These are phyloP conservation scores for Teleogryllus oceanicus DNA, from an alignment of 2,888 invertebrate genomes.

Conservation along the genomic window DNA sequence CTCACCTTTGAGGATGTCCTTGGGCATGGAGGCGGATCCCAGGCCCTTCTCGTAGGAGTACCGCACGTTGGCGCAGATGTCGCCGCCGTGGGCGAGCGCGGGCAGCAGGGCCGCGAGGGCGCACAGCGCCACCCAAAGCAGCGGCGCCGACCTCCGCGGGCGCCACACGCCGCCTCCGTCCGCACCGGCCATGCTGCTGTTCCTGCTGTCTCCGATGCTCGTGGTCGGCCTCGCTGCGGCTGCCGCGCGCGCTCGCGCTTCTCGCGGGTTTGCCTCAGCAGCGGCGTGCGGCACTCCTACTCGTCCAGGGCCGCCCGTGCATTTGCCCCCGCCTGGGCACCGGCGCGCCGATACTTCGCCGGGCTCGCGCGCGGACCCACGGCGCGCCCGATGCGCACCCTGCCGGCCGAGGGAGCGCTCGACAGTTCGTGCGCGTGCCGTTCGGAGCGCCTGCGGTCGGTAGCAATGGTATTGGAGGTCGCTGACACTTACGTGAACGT, in stretches of 20 bases:
- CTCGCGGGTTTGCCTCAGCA: too few relatives aligned
- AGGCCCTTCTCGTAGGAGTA: neutral
- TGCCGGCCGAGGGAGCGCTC: neutral
- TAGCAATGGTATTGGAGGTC: too few relatives aligned
- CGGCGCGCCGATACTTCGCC: neutral
- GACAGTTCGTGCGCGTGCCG: neutral
- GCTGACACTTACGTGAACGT: too few relatives aligned
- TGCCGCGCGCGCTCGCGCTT: neutral
- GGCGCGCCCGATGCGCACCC: neutral
- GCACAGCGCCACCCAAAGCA: neutral
- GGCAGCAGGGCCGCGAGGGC: slow-evolving; percentile 6
- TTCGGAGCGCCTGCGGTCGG: neutral
- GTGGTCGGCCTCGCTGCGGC: neutral
- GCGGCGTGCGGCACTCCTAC: too few relatives aligned
- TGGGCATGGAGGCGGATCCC: neutral
- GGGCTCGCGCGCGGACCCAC: neutral
- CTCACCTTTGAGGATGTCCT: slow-evolving; percentile 5
- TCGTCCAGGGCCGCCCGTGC: too few relatives aligned
- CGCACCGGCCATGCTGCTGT: neutral
- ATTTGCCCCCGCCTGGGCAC: too few relatives aligned
- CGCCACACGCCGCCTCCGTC: neutral
- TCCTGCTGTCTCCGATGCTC: neutral
- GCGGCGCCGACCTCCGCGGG: neutral
- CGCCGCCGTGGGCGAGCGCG: neutral
- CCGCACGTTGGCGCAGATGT: slow-evolving; percentile 18